Conservation (phyloP, 2,888 invertebrate species). For the Luperina nickerlii region DNA sequence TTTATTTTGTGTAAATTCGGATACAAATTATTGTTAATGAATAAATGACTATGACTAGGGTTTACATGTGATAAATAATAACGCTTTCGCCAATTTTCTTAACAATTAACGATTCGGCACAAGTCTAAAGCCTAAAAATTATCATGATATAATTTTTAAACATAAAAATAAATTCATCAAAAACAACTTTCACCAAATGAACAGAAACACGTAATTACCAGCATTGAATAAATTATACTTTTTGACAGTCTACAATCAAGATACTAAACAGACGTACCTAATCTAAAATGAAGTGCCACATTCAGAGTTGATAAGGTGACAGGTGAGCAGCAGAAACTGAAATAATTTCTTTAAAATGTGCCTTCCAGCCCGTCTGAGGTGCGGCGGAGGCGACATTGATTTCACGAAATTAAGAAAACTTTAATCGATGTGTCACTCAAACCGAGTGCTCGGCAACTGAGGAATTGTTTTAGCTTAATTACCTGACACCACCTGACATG, state of each 20-base stretch:
- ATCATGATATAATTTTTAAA: constrained; percentile 12
- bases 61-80: neutral
- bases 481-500: constrained; percentile 57
- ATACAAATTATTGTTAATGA: neutral
- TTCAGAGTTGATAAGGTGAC: constrained; percentile 43
- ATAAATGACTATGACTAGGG: neutral
- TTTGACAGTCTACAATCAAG: constrained; percentile 21
- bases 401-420: constrained; percentile 68
- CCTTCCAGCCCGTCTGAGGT: constrained; percentile 40
- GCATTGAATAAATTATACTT: constrained; percentile 39
- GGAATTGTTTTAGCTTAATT: constrained; percentile 62
- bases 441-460: constrained; percentile 56
- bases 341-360: constrained; percentile 53
- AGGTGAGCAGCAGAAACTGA: constrained; percentile 59
- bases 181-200: constrained; percentile 43
- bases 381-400: constrained; percentile 61
- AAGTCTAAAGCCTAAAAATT: constrained; percentile 22
- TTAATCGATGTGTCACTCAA: constrained; percentile 79
- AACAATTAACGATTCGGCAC: constrained; percentile 17
- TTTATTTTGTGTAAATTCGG: neutral
- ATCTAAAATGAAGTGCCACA: constrained; percentile 69
- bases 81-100: constrained; percentile 19
- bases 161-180: constrained; percentile 10
- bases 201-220: constrained; percentile 28
- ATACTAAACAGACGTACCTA: constrained; percentile 47